A percentile compares a stretch with the other conserved stretches of the same genome.
Conservation (phyloP, 2,797 vertebrate genomes). For the Muscicapa comitata region DNA sequence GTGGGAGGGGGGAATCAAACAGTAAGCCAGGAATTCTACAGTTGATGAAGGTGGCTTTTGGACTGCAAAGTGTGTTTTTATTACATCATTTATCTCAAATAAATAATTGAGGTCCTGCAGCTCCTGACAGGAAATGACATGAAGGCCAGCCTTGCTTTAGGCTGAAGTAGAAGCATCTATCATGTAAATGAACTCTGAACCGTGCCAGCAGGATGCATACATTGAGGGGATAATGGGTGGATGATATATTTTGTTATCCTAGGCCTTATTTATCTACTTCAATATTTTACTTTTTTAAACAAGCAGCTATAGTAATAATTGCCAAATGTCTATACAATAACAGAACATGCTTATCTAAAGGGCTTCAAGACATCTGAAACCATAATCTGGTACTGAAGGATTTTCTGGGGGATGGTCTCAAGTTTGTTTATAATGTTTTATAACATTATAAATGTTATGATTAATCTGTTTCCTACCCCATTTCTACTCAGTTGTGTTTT, state of each 20-base stretch:
- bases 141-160: conserved; percentile 29
- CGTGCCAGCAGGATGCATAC: background rate
- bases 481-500: background rate
- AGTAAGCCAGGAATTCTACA: background rate
- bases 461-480: background rate
- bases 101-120: conserved; percentile 37
- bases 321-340: background rate
- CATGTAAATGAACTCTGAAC: conserved; percentile 56
- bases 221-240: conserved; percentile 30
- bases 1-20: background rate
- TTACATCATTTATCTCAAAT: conserved; percentile 53
- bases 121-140: conserved; percentile 41
- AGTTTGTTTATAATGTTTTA: background rate
- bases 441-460: background rate
- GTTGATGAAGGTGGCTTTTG: background rate
- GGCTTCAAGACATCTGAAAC: background rate
- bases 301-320: conserved; percentile 8
- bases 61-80: conserved; percentile 32
- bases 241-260: conserved; percentile 45
- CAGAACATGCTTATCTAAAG: background rate
- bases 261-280: conserved; percentile 36
- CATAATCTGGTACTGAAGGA: background rate
- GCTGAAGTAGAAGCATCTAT: conserved; percentile 37
- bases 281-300: background rate
- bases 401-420: background rate